Percentiles rank a stretch among this genome's conserved stretches.
phyloP scores from a whole-genome alignment of 2,797 vertebrate species.

The Lepus townsendii region DNA sequence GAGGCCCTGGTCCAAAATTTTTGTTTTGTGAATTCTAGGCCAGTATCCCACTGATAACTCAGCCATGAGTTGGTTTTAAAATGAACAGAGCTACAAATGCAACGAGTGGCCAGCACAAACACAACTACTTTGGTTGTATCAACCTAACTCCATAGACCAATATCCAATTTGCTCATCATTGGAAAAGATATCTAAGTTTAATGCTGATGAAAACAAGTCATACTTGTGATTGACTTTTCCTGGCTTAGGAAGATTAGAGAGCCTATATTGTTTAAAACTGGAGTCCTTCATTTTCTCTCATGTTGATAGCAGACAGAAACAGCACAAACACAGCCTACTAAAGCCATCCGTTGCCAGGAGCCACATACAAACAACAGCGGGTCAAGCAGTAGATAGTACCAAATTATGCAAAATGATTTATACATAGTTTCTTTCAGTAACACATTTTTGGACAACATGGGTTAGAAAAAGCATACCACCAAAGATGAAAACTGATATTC shows the following conservation, averaged over 20 bases:
- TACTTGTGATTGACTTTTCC: constrained; percentile 68
- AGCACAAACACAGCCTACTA: background rate
- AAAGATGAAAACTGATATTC: constrained; percentile 32
- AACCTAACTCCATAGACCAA: constrained; percentile 12
- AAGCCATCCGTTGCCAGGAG: background rate
- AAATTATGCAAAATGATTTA: background rate
- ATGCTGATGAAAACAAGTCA: constrained; percentile 31
- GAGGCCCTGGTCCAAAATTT: constrained; percentile 32
- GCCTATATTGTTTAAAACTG: constrained; percentile 29
- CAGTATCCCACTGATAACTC: constrained; percentile 49
- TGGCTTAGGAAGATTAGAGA: constrained; percentile 68
- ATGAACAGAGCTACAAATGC: constrained; percentile 49
- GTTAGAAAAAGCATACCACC: background rate
- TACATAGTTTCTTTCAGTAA: background rate
- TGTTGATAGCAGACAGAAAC: background rate
- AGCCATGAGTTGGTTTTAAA: constrained; percentile 63
- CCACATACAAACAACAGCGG: background rate
- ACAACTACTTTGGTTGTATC: background rate
- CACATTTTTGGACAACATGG: background rate
- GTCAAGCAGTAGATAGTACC: background rate
- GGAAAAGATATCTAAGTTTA: constrained; percentile 47
- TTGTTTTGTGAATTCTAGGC: constrained; percentile 55
- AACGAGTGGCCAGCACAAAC: constrained; percentile 18
- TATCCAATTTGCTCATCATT: constrained; percentile 55
- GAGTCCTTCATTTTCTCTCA: background rate